A percentile compares a stretch with the other conserved stretches of the same genome.
Conservation (phyloP, 2,888 invertebrate genomes). For the Papilio demoleus region DNA sequence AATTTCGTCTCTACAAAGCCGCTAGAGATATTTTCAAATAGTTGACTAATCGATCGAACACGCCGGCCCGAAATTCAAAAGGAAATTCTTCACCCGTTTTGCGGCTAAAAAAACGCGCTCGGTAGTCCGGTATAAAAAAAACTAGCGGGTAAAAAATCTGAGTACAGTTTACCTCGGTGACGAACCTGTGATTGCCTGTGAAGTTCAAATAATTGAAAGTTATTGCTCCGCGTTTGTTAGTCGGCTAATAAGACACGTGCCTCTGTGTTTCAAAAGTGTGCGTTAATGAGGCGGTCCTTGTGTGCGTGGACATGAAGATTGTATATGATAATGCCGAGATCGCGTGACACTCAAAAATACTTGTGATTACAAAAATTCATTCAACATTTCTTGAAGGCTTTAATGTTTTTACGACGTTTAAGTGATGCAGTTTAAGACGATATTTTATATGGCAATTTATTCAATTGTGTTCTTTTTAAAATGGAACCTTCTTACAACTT, state of each 20-base stretch:
- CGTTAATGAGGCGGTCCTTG: constrained; percentile 73
- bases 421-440: constrained; percentile 22
- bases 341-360: constrained; percentile 55
- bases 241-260: constrained; percentile 59
- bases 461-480: constrained; percentile 15
- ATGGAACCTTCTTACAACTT: background rate
- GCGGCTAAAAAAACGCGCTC: constrained; percentile 63
- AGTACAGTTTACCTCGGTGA: constrained; percentile 59
- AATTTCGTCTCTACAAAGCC: constrained; percentile 38
- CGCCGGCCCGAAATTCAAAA: constrained; percentile 61
- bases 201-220: constrained; percentile 64
- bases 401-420: constrained; percentile 21
- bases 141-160: constrained; percentile 47
- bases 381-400: constrained; percentile 39
- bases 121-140: constrained; percentile 53
- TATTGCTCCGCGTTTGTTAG: constrained; percentile 53
- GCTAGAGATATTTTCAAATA: constrained; percentile 43
- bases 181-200: constrained; percentile 54
- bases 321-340: constrained; percentile 57
- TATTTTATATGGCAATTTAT: constrained; percentile 23
- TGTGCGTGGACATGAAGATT: constrained; percentile 70
- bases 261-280: constrained; percentile 80
- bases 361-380: constrained; percentile 40
- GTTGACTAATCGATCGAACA: constrained; percentile 66
- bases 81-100: constrained; percentile 72